Percentiles rank a stretch among this genome's conserved stretches.
These are phyloP conservation scores for Fragum fragum DNA, from an alignment of 2,888 invertebrate genomes.

Conservation along the genomic window DNA sequence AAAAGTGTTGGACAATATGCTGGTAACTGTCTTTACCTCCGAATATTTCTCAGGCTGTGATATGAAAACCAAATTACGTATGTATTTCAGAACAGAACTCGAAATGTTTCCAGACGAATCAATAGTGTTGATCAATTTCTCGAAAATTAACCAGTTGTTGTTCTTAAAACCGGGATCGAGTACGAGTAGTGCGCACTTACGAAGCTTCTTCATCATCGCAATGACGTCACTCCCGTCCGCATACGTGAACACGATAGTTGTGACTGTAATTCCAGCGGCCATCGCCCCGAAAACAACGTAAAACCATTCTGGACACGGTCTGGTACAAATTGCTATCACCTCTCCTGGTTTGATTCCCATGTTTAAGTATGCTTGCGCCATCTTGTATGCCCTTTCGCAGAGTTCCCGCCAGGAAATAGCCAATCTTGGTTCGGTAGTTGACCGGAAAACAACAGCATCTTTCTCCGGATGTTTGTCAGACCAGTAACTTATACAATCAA, in stretches of 20 bases:
- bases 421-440: neutral
- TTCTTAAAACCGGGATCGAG: constrained; percentile 24
- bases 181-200: constrained; percentile 33
- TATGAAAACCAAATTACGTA: constrained; percentile 33
- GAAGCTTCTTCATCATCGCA: constrained; percentile 33
- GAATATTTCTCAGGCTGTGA: neutral
- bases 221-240: constrained; percentile 36
- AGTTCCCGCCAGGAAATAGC: constrained; percentile 20
- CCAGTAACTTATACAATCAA: constrained; percentile 3
- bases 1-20: constrained; percentile 1
- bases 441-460: neutral
- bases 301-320: constrained; percentile 49
- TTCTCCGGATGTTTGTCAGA: neutral
- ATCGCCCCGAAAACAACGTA: constrained; percentile 39
- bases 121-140: constrained; percentile 16
- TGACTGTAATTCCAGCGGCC: constrained; percentile 26
- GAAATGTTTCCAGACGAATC: constrained; percentile 18
- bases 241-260: neutral
- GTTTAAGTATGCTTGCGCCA: neutral
- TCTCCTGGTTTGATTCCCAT: constrained; percentile 34
- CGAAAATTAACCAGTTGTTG: constrained; percentile 39
- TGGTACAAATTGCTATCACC: constrained; percentile 17
- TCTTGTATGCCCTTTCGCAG: constrained; percentile 1
- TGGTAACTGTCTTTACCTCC: constrained; percentile 17
- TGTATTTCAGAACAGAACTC: constrained; percentile 22